Evolutionary conservation across 2,113 vertebrate genomes (phyloP).

Genomic region (Castor canadensis): DNA sequence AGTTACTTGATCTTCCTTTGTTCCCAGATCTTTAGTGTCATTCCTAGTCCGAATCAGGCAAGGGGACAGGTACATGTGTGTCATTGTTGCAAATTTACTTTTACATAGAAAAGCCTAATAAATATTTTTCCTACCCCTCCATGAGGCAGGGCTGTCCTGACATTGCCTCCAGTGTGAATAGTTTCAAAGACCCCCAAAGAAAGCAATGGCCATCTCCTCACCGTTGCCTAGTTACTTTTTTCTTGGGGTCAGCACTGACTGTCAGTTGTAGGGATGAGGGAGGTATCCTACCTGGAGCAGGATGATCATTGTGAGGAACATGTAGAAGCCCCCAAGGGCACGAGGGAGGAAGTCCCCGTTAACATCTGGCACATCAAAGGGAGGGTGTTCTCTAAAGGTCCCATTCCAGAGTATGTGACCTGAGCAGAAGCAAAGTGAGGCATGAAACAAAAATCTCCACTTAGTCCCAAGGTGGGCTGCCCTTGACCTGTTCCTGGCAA

Average conservation of each 20-base stretch:
- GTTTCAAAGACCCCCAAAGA: background rate
- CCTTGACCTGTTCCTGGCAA: background rate
- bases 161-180: background rate
- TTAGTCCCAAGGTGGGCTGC: background rate
- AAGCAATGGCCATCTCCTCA: background rate
- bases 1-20: background rate
- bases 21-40: background rate
- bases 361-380: constrained; percentile 88
- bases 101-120: background rate
- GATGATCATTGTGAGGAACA: constrained; percentile 98
- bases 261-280: background rate
- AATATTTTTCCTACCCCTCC: background rate
- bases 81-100: background rate
- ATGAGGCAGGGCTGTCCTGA: background rate
- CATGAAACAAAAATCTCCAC: background rate
- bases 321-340: constrained; percentile 89
- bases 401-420: constrained; percentile 91
- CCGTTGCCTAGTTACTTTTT: background rate
- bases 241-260: background rate
- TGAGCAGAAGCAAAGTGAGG: constrained; percentile 71
- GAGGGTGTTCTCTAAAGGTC: constrained; percentile 84
- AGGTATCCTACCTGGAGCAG: constrained; percentile 91
- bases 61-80: background rate
- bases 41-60: background rate
- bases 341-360: constrained; percentile 83